Percentiles rank a stretch among this genome's conserved stretches.
phyloP scores from a whole-genome alignment of 2,888 invertebrate genomes.

The Aphidoletes aphidimyza region DNA sequence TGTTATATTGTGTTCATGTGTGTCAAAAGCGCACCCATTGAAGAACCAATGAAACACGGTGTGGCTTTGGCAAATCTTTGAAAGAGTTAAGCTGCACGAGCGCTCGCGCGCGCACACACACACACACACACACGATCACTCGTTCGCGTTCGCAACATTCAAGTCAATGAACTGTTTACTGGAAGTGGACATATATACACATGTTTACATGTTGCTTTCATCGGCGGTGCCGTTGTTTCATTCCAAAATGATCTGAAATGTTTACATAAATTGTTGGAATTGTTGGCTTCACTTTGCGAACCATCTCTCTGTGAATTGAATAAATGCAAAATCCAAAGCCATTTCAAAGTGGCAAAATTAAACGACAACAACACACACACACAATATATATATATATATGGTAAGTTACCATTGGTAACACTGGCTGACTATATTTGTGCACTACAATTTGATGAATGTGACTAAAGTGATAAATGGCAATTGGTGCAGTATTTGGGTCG shows the following conservation, averaged over 20 bases:
- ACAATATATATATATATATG: not conserved
- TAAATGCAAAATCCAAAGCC: not conserved
- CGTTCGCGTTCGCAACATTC: too few species aligned
- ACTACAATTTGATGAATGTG: not conserved
- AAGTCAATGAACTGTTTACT: constrained; percentile 36
- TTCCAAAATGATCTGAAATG: not conserved
- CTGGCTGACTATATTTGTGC: not conserved
- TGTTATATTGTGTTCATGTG: not conserved
- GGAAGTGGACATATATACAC: constrained; percentile 20
- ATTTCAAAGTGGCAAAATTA: not conserved
- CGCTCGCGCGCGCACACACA: not conserved
- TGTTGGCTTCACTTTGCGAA: too few species aligned
- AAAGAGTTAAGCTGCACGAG: too few species aligned
- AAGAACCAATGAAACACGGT: not conserved
- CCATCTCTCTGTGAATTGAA: not conserved
- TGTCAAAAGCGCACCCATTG: constrained; percentile 29
- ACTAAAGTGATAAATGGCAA: constrained; percentile 34
- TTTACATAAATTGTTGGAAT: constrained; percentile 16
- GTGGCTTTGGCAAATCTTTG: not conserved
- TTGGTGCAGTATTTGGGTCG: not conserved
- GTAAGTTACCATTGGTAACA: not conserved
- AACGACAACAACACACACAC: not conserved
- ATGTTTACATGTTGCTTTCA: constrained; percentile 44
- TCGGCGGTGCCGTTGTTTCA: not conserved
- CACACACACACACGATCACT: too few species aligned